Evolutionary conservation across 2,888 invertebrate genomes (phyloP).

Genomic region (Agriotes lineatus): DNA sequence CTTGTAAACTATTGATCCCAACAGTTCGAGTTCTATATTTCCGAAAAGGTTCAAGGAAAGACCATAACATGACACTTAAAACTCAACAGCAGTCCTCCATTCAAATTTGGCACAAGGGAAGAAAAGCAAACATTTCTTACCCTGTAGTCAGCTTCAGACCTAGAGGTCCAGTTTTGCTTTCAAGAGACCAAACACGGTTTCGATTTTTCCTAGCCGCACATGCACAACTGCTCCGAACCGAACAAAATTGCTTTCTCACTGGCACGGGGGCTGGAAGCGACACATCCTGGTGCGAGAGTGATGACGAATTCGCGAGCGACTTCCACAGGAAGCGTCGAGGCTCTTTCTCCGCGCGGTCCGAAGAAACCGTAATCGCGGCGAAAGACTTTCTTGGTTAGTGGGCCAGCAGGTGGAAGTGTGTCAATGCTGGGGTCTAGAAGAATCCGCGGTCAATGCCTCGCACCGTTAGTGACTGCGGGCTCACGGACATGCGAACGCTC

Average conservation of each 20-base stretch:
- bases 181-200: neutral
- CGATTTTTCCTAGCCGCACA: no score
- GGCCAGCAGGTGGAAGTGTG: constrained; percentile 34
- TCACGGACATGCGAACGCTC: constrained; percentile 1
- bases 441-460: constrained; percentile 30
- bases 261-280: neutral
- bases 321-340: neutral
- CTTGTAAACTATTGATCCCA: no score
- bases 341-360: neutral
- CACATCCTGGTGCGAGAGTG: constrained; percentile 11
- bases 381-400: constrained; percentile 25
- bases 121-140: no score
- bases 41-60: no score
- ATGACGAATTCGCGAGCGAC: neutral
- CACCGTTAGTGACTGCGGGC: constrained; percentile 14
- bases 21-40: no score
- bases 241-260: neutral
- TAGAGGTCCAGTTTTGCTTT: neutral
- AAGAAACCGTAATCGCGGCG: neutral
- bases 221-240: neutral
- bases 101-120: no score
- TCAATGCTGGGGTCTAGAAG: constrained; percentile 21
- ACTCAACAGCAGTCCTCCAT: no score
- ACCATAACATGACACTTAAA: no score
- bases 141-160: no score